Conservation (phyloP, 1,140 invertebrate species). For the Leptinotarsa undecemlineata region DNA sequence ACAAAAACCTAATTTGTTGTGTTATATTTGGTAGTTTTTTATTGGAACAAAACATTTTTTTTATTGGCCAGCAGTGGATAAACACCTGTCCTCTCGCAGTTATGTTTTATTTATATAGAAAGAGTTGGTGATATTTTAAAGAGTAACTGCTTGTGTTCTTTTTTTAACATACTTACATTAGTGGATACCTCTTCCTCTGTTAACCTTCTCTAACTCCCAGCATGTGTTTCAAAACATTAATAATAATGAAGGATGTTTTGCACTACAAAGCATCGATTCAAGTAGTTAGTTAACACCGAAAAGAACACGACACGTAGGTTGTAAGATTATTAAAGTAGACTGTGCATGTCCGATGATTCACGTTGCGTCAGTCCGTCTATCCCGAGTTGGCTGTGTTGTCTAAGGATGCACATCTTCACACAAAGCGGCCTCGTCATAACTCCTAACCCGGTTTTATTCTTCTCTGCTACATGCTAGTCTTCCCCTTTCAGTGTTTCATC, state of each 20-base stretch:
- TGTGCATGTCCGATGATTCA: constrained; percentile 43
- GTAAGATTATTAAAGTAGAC: constrained; percentile 38
- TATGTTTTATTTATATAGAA: constrained; percentile 45
- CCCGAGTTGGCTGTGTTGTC: constrained; percentile 54
- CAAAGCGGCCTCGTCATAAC: constrained; percentile 18
- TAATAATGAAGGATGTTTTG: not conserved
- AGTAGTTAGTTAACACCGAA: constrained; percentile 11
- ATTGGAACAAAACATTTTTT: constrained; percentile 20
- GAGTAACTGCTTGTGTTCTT: constrained; percentile 43
- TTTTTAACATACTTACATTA: constrained; percentile 23
- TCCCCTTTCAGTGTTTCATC: not conserved
- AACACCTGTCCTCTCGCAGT: constrained; percentile 45
- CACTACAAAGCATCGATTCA: not conserved
- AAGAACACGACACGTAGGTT: constrained; percentile 34
- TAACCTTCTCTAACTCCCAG: constrained; percentile 36
- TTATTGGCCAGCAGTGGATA: constrained; percentile 45
- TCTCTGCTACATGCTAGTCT: constrained; percentile 19
- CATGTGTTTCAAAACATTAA: constrained; percentile 34
- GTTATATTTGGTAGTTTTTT: constrained; percentile 35
- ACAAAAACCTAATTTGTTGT: constrained; percentile 24
- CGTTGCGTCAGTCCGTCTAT: constrained; percentile 37
- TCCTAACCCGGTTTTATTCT: constrained; percentile 16
- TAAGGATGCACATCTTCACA: constrained; percentile 50
- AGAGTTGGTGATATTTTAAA: constrained; percentile 54
- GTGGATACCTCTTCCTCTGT: constrained; percentile 21